Conservation (phyloP, 2,797 vertebrate species). For the Hoplostethus atlanticus region DNA sequence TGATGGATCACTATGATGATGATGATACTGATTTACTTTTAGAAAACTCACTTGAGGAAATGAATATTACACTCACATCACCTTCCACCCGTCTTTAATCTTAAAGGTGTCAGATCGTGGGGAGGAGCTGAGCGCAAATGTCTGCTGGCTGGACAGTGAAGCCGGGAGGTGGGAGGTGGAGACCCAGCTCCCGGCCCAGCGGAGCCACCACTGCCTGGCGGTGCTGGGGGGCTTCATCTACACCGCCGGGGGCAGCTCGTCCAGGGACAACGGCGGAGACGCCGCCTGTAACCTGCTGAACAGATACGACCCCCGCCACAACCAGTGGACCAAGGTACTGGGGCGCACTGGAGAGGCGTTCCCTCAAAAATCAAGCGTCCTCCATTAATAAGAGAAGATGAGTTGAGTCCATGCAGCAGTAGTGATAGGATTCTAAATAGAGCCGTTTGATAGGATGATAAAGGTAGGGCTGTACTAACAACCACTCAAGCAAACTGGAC, state of each 20-base stretch:
- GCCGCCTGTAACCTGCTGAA: conserved; percentile 94
- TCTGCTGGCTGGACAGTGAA: conserved; percentile 88
- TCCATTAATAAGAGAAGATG: too few relatives aligned
- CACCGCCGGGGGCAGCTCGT: conserved; percentile 93
- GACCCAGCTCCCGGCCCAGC: conserved; percentile 89
- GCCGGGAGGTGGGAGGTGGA: conserved; percentile 89
- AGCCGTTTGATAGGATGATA: too few relatives aligned
- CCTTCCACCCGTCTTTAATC: not conserved
- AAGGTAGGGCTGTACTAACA: too few relatives aligned
- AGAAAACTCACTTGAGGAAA: too few relatives aligned
- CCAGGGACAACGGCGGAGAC: conserved; percentile 92
- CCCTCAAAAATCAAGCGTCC: too few relatives aligned
- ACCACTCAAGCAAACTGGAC: too few relatives aligned
- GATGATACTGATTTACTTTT: not conserved
- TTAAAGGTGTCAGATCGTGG: conserved; percentile 89
- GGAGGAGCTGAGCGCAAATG: conserved; percentile 92
- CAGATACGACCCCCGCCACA: conserved; percentile 95
- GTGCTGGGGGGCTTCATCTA: conserved; percentile 95
- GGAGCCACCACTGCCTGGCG: conserved; percentile 94
- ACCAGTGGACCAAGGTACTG: conserved; percentile 94
- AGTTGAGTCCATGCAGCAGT: too few relatives aligned
- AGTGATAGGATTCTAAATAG: too few relatives aligned
- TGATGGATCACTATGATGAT: not conserved
- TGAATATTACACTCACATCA: too few relatives aligned
- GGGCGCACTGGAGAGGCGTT: not conserved